Evolutionary conservation across 2,888 invertebrate species (phyloP), one percentile per base, ranked within the genome.

Genomic region (Dolomedes plantarius): DNA sequence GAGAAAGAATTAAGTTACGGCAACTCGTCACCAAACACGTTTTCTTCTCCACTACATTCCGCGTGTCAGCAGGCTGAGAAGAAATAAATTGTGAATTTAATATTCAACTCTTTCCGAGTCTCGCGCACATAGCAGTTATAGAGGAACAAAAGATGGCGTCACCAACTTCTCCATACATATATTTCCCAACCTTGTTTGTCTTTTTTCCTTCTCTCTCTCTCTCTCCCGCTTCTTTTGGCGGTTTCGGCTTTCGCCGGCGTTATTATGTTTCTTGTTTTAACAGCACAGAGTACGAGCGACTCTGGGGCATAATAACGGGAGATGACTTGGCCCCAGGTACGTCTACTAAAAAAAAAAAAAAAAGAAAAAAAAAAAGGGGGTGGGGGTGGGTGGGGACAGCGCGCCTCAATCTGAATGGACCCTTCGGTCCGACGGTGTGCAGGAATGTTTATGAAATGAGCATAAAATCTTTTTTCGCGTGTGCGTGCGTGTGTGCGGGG

Each of bases 31-130:
- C 41, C 31, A 16, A n/a, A 29, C 81, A 27, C 31, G 29, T 31
- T 27, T 29, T 19, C n/a, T n/a, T 13, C 62, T 32, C 36, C 62
- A 71, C 62, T 19, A 23, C 68, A 68, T 76, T 81, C 50, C 31
- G 39, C 62, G 73, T 85, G 85, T 78, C 85, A 74, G 1, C 85
- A 74, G 1, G 16, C 68, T 85, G 78, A 77, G 85, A 27, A 29
- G 85, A 69, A 85, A 85, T 85, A 85, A 85, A 85, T 85, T 85
- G 85, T 85, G 85, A 85, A 85, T 85, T 85, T 85, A 85, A 85
- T 85, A 85, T 85, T 85, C 85, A 85, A 65, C 83, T 82, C 36
- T 69, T n/a, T n/a, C 68, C 28, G n/a, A 50, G 31, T 69, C n/a
- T 19, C n/a, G 13, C n/a, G n/a, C n/a, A n/a, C 56, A 50, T 46